Percentiles rank a stretch among this genome's conserved stretches.
phyloP scores from a whole-genome alignment of 2,113 vertebrate species.

The Noturus placidus region DNA sequence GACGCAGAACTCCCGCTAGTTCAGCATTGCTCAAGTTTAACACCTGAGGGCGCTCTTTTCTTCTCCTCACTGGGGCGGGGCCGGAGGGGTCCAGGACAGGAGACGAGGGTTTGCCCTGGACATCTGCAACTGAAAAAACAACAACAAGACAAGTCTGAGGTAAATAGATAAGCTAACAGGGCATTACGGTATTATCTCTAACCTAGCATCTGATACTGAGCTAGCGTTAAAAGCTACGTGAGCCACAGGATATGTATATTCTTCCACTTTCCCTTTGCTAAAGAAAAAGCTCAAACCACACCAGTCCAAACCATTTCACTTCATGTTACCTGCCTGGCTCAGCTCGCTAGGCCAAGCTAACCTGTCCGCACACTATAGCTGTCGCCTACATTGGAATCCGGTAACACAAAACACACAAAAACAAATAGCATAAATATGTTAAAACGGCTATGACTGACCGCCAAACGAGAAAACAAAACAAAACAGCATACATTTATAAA shows the following conservation, averaged over 20 bases:
- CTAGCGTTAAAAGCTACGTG: neutral
- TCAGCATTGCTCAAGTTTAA: conserved; percentile 79
- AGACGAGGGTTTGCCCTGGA: conserved; percentile 65
- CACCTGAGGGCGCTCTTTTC: conserved; percentile 87
- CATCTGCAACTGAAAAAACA: conserved; percentile 76
- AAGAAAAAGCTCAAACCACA: conserved; percentile 25
- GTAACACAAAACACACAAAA: neutral
- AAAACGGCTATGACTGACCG: neutral
- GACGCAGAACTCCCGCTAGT: conserved; percentile 79
- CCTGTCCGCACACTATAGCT: neutral
- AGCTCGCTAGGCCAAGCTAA: conserved; percentile 2
- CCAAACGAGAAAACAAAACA: neutral
- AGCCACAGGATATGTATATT: neutral
- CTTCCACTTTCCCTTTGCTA: neutral
- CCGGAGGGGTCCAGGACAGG: conserved; percentile 59
- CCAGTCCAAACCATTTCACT: conserved; percentile 8
- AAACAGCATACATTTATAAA: too few species aligned
- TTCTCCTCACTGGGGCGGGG: conserved; percentile 76
- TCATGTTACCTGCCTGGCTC: conserved; percentile 29
- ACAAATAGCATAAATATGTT: conserved; percentile 23
- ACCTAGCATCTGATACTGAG: neutral
- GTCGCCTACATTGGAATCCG: neutral
- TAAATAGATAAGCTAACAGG: neutral
- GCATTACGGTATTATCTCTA: neutral
- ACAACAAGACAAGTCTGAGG: conserved; percentile 34